Conservation (phyloP, 2,888 invertebrate genomes). For the Tridacna gigas region DNA sequence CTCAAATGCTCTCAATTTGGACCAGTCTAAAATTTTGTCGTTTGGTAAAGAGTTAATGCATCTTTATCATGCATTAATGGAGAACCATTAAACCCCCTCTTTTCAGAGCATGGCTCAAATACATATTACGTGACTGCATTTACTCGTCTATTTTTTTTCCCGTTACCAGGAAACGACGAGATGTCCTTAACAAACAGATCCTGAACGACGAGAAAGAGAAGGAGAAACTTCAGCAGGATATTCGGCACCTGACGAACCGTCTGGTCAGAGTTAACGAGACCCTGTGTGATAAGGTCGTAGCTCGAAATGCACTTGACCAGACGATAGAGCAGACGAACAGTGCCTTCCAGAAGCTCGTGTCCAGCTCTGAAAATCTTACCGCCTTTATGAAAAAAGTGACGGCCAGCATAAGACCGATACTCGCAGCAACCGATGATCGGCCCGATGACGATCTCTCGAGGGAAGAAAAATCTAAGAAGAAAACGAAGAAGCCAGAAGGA, state of each 20-base stretch:
- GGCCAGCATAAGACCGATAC: slow-evolving; percentile 43
- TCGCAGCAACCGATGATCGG: slow-evolving; percentile 22
- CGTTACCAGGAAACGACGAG: slow-evolving; percentile 52
- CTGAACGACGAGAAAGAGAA: slow-evolving; percentile 54
- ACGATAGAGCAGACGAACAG: slow-evolving; percentile 53
- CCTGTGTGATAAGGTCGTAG: slow-evolving; percentile 55
- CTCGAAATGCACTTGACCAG: slow-evolving; percentile 49
- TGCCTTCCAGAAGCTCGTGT: slow-evolving; percentile 50
- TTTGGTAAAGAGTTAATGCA: too few relatives aligned
- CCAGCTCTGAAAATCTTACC: slow-evolving; percentile 53
- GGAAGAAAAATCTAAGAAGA: slow-evolving; percentile 40
- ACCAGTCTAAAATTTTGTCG: too few relatives aligned
- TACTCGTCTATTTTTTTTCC: too few relatives aligned
- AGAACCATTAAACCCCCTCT: too few relatives aligned
- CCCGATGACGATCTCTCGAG: slow-evolving; percentile 11
- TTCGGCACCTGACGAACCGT: slow-evolving; percentile 46
- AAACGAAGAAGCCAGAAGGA: slow-evolving; percentile 36
- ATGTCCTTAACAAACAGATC: slow-evolving; percentile 51
- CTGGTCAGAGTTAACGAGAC: slow-evolving; percentile 56
- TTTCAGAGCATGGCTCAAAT: too few relatives aligned
- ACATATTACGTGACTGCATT: too few relatives aligned
- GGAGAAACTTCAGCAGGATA: slow-evolving; percentile 57
- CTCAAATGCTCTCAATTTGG: too few relatives aligned
- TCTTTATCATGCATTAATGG: too few relatives aligned
- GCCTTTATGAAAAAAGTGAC: slow-evolving; percentile 59